These are phyloP conservation scores for Oligia latruncula DNA, from an alignment of 2,888 invertebrate species.

Conservation along the genomic window DNA sequence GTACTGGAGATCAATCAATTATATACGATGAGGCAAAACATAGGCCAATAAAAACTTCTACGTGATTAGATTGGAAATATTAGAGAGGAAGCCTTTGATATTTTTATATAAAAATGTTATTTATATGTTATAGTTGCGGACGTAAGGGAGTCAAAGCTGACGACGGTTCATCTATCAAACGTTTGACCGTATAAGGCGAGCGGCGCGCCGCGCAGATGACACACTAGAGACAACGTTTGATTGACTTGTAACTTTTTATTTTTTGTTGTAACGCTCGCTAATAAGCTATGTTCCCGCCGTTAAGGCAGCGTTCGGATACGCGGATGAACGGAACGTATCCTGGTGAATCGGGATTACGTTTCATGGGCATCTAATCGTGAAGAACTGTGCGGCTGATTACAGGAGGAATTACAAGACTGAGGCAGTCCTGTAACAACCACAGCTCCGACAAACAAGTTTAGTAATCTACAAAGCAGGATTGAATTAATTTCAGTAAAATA, in stretches of 20 bases:
- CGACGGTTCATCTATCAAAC: conserved; percentile 76
- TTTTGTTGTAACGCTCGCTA: conserved; percentile 67
- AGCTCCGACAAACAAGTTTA: neutral
- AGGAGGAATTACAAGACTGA: neutral
- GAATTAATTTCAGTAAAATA: conserved; percentile 5
- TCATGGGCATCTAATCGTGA: conserved; percentile 20
- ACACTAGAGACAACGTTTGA: conserved; percentile 76
- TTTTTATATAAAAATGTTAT: conserved; percentile 64
- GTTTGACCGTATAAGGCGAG: conserved; percentile 76
- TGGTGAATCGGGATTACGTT: conserved; percentile 41
- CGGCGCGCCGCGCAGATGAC: conserved; percentile 81
- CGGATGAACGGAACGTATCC: conserved; percentile 53
- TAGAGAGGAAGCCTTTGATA: conserved; percentile 58
- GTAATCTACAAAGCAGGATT: neutral
- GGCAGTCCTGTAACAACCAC: neutral
- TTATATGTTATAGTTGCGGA: conserved; percentile 67
- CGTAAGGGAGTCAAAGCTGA: conserved; percentile 65
- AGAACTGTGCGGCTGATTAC: conserved; percentile 2
- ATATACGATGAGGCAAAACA: conserved; percentile 58
- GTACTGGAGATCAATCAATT: conserved; percentile 62
- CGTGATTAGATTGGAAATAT: conserved; percentile 58
- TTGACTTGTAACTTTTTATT: conserved; percentile 82
- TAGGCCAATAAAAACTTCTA: conserved; percentile 58
- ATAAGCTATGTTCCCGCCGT: conserved; percentile 70
- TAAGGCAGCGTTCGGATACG: conserved; percentile 61